Percentiles rank a stretch among this genome's conserved stretches.
These are phyloP conservation scores for Echeneis naucrates DNA, from an alignment of 2,797 vertebrate species.

Conservation along the genomic window DNA sequence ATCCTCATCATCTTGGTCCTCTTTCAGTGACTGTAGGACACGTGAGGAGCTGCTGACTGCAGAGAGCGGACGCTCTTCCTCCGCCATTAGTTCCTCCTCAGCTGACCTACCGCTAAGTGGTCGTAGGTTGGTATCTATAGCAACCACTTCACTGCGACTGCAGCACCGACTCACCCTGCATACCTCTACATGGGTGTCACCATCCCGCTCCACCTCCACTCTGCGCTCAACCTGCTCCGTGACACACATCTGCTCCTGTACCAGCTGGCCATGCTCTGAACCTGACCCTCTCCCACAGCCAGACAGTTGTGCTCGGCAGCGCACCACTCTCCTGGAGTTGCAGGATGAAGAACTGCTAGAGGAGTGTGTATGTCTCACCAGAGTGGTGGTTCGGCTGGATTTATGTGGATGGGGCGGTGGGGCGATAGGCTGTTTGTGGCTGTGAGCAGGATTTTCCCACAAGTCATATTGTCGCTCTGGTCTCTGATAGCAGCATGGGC, in stretches of 20 bases:
- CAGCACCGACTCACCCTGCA: constrained; percentile 80
- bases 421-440: constrained; percentile 44
- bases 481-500: constrained; percentile 80
- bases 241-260: constrained; percentile 75
- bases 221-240: constrained; percentile 75
- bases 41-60: constrained; percentile 77
- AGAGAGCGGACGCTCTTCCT: constrained; percentile 66
- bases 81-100: constrained; percentile 62
- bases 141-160: constrained; percentile 80
- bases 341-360: constrained; percentile 83
- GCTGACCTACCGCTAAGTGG: constrained; percentile 62
- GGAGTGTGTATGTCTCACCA: constrained; percentile 75
- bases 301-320: constrained; percentile 60
- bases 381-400: constrained; percentile 48
- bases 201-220: constrained; percentile 74
- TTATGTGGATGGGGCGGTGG: constrained; percentile 53
- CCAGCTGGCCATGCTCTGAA: constrained; percentile 61
- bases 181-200: constrained; percentile 76
- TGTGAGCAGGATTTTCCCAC: constrained; percentile 90
- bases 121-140: constrained; percentile 51
- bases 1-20: constrained; percentile 79
- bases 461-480: constrained; percentile 84
- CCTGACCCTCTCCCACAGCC: constrained; percentile 35
- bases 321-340: constrained; percentile 75
- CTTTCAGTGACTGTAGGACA: constrained; percentile 77